phyloP scores from a whole-genome alignment of 2,797 vertebrate genomes.

The Hapalemur alaotrensis region DNA sequence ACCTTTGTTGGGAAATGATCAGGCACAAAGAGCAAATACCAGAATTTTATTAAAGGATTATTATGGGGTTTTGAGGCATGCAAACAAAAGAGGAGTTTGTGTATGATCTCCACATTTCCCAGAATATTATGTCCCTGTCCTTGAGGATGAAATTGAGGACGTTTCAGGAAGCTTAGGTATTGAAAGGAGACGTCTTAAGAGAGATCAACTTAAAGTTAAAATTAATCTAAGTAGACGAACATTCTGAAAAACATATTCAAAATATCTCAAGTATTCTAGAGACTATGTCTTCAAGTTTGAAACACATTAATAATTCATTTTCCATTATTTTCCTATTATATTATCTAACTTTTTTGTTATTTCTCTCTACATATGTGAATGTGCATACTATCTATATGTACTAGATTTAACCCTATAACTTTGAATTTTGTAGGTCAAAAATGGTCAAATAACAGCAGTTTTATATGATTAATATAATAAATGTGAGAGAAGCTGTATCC shows the following conservation, averaged over 20 bases:
- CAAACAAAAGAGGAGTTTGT: neutral
- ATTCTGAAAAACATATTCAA: neutral
- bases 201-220: neutral
- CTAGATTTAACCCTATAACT: neutral
- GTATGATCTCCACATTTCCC: conserved; percentile 44
- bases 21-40: conserved; percentile 59
- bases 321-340: neutral
- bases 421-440: neutral
- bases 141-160: conserved; percentile 45
- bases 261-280: neutral
- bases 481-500: neutral
- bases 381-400: neutral
- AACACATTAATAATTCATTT: neutral
- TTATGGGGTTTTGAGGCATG: conserved; percentile 52
- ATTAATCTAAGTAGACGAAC: neutral
- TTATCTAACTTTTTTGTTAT: neutral
- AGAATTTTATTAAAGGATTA: conserved; percentile 66
- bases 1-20: conserved; percentile 66
- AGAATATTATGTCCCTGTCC: conserved; percentile 28
- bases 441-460: neutral
- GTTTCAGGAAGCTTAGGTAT: neutral
- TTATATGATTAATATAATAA: neutral
- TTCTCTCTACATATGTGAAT: neutral
- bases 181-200: neutral
- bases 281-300: neutral